These are phyloP conservation scores for Poicephalus gulielmi DNA, from an alignment of 2,113 vertebrate genomes.

Conservation along the genomic window DNA sequence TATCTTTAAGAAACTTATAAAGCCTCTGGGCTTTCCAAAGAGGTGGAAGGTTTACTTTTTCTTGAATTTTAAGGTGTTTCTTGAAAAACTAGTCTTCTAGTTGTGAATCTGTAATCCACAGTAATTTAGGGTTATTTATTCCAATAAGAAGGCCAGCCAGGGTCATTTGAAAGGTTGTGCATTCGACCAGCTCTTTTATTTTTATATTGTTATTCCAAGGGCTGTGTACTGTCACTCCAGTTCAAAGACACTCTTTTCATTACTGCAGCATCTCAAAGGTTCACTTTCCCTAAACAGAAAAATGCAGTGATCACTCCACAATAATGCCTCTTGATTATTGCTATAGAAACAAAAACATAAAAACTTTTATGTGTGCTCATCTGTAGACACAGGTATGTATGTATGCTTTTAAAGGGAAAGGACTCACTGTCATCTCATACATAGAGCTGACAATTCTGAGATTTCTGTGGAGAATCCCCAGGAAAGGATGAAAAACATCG, in stretches of 20 bases:
- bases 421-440: not conserved
- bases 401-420: not conserved
- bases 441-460: not conserved
- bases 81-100: not conserved
- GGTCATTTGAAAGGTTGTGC: not conserved
- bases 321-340: not conserved
- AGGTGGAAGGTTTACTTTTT: not conserved
- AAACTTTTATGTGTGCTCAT: not conserved
- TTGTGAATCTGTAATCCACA: not conserved
- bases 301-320: not conserved
- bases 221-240: not conserved
- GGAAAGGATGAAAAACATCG: not conserved
- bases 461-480: not conserved
- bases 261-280: not conserved
- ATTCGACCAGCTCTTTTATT: not conserved
- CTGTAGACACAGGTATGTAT: not conserved
- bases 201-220: not conserved
- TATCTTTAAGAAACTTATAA: not conserved
- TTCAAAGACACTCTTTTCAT: not conserved
- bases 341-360: not conserved
- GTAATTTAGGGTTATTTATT: not conserved
- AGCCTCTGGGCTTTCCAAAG: not conserved
- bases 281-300: not conserved
- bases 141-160: not conserved
- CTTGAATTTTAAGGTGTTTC: not conserved